Conservation (phyloP, 2,888 invertebrate genomes). For the Ectropis crepuscularia region DNA sequence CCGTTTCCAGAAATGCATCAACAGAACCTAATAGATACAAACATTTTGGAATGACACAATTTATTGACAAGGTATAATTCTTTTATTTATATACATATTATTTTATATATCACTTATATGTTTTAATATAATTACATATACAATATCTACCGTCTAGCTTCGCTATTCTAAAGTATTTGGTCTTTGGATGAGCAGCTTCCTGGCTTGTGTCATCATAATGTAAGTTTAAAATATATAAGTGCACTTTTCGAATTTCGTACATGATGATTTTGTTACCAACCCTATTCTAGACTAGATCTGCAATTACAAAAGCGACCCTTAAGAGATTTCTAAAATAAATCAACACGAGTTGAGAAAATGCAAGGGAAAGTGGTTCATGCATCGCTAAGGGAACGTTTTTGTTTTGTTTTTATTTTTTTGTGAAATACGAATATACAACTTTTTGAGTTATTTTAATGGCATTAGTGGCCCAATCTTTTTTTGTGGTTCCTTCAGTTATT, state of each 20-base stretch:
- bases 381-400: no score
- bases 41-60: conserved; percentile 62
- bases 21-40: conserved; percentile 49
- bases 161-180: conserved; percentile 81
- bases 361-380: no score
- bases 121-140: conserved; percentile 63
- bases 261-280: conserved; percentile 64
- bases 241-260: conserved; percentile 78
- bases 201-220: conserved; percentile 75
- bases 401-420: no score
- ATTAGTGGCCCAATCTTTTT: no score
- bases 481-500: no score
- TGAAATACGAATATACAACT: no score
- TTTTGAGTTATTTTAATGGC: no score
- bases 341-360: conserved; percentile 58
- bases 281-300: conserved; percentile 80
- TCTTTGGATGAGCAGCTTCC: conserved; percentile 83
- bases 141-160: conserved; percentile 76
- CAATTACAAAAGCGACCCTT: conserved; percentile 61
- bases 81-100: conserved; percentile 48
- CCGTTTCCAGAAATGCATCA: conserved; percentile 55
- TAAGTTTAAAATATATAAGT: conserved; percentile 79
- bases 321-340: conserved; percentile 63
- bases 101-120: conserved; percentile 61
- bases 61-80: conserved; percentile 57